These are phyloP conservation scores for Andricus grossulariae DNA, from an alignment of 1,140 invertebrate species.

Conservation along the genomic window DNA sequence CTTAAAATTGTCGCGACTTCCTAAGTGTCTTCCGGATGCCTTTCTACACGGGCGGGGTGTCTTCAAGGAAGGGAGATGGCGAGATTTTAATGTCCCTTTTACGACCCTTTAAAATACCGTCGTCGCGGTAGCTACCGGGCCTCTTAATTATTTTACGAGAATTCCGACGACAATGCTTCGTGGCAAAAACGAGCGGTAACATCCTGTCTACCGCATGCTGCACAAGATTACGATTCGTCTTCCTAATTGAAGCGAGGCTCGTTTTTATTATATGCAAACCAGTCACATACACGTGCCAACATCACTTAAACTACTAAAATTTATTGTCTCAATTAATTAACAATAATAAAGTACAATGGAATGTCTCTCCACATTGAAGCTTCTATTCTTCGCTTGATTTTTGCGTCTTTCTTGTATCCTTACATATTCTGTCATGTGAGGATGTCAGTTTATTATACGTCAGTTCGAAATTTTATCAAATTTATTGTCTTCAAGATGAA, in stretches of 20 bases:
- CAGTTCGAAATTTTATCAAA: too few species aligned
- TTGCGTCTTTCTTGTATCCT: too few species aligned
- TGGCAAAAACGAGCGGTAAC: slow-evolving; percentile 72
- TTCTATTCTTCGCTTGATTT: too few species aligned
- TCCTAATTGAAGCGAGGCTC: slow-evolving; percentile 25
- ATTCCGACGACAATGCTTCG: slow-evolving; percentile 73
- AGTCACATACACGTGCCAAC: slow-evolving; percentile 17
- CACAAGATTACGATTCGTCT: slow-evolving; percentile 37
- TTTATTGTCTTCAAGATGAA: too few species aligned
- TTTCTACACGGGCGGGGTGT: slow-evolving; percentile 30
- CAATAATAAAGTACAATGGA: too few species aligned
- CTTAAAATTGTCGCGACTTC: too few species aligned
- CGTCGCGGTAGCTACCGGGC: slow-evolving; percentile 62
- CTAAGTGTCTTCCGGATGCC: slow-evolving; percentile 39
- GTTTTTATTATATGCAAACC: slow-evolving; percentile 30
- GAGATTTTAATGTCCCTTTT: slow-evolving; percentile 74
- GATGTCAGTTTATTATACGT: too few species aligned
- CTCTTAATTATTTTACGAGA: slow-evolving; percentile 76
- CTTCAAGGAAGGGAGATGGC: slow-evolving; percentile 52
- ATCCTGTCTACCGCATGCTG: slow-evolving; percentile 64
- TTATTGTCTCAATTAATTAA: too few species aligned
- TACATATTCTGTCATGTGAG: too few species aligned
- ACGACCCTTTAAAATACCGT: slow-evolving; percentile 74
- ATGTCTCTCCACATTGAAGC: too few species aligned
- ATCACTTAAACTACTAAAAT: neutral